Evolutionary conservation across 2,113 vertebrate genomes (phyloP).

Genomic region (Chionodraco myersi): DNA sequence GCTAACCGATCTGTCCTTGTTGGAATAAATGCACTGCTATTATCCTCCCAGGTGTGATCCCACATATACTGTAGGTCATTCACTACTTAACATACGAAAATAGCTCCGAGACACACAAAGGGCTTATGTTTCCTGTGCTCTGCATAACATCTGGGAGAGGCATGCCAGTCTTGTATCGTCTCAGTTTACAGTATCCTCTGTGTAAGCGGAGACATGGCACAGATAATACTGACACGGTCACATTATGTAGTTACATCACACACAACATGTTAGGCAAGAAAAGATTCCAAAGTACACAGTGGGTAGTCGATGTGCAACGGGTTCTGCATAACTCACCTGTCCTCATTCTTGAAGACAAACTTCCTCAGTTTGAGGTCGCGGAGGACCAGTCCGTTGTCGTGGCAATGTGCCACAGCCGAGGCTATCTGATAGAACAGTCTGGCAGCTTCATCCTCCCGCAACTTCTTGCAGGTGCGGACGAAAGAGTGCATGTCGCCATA

Average conservation of each 20-base stretch:
- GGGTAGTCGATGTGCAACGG: not conserved
- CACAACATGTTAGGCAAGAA: not conserved
- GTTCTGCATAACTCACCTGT: slow-evolving; percentile 86
- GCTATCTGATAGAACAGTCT: slow-evolving; percentile 98
- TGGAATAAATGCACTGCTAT: not conserved
- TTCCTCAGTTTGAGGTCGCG: slow-evolving; percentile 98
- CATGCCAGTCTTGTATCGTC: slow-evolving; percentile 20
- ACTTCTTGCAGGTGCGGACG: slow-evolving; percentile 97
- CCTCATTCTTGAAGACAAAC: slow-evolving; percentile 98
- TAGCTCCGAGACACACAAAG: slow-evolving; percentile 28
- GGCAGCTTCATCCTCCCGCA: slow-evolving; percentile 97
- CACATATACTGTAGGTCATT: not conserved
- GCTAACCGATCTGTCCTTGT: not conserved
- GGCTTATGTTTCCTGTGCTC: slow-evolving; percentile 44
- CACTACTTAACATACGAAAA: slow-evolving; percentile 31
- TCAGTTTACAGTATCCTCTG: slow-evolving; percentile 24
- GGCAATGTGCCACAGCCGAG: slow-evolving; percentile 97
- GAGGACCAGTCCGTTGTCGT: slow-evolving; percentile 96
- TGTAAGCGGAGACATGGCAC: slow-evolving; percentile 47
- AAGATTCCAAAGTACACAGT: not conserved
- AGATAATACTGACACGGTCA: not conserved
- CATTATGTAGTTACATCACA: slow-evolving; percentile 7
- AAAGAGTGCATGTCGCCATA: slow-evolving; percentile 99
- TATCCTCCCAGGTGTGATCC: not conserved
- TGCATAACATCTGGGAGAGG: slow-evolving; percentile 43